Percentiles rank a stretch among this genome's conserved stretches.
Evolutionary conservation across 2,888 invertebrate species (phyloP).

Genomic region (Entomobrya multifasciata): DNA sequence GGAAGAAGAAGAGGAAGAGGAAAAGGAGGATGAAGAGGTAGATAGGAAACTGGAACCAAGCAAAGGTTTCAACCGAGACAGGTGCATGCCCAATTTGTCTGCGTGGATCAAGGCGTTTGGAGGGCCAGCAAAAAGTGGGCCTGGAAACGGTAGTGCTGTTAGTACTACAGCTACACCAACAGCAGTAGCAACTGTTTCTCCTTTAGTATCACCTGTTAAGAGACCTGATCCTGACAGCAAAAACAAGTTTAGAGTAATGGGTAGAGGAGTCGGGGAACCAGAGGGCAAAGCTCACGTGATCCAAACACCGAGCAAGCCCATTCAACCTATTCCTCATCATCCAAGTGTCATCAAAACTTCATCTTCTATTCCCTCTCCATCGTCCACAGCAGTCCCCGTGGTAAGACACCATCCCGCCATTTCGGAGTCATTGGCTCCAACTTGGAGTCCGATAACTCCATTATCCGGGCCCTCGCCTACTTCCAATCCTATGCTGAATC

Average conservation of each 20-base stretch:
- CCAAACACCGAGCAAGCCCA: constrained; percentile 18
- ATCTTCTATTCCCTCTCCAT: constrained; percentile 26
- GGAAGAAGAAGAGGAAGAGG: constrained; percentile 74
- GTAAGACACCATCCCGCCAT: constrained; percentile 18
- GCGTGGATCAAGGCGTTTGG: constrained; percentile 97
- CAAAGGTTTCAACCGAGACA: constrained; percentile 84
- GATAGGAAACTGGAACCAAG: constrained; percentile 81
- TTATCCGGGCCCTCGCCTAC: constrained; percentile 73
- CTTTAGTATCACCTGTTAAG: constrained; percentile 81
- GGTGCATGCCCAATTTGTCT: constrained; percentile 91
- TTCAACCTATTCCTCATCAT: constrained; percentile 22
- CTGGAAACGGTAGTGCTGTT: constrained; percentile 81
- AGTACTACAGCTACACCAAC: constrained; percentile 21
- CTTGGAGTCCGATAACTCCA: constrained; percentile 50
- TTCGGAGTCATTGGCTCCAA: constrained; percentile 29
- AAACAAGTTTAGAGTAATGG: constrained; percentile 79
- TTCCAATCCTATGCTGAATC: constrained; percentile 63
- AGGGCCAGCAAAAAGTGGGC: constrained; percentile 87
- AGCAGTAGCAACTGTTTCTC: constrained; percentile 82
- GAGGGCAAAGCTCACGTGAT: constrained; percentile 14
- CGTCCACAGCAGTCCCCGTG: constrained; percentile 28
- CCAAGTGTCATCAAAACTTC: constrained; percentile 60
- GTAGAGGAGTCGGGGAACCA: constrained; percentile 74
- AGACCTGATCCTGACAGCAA: constrained; percentile 80
- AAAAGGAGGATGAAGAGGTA: constrained; percentile 80